Evolutionary conservation across 2,113 vertebrate species (phyloP).

Genomic region (Astur gentilis): DNA sequence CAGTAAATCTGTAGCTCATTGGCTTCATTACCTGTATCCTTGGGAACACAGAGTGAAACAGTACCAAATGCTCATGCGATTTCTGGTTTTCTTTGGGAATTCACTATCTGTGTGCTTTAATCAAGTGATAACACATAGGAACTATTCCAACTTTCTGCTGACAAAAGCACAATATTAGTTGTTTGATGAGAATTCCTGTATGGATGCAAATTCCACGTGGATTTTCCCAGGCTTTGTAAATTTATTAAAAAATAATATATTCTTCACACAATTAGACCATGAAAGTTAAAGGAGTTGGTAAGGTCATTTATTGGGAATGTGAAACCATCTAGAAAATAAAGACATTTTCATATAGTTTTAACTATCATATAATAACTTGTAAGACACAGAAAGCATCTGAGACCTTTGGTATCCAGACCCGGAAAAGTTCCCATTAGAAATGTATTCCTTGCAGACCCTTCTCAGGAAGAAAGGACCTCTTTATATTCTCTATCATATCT

Average conservation of each 20-base stretch:
- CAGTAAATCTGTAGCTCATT: not conserved
- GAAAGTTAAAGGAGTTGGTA: not conserved
- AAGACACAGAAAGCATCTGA: not conserved
- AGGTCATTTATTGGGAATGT: not conserved
- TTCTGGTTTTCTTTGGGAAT: constrained; percentile 4
- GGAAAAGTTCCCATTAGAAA: not conserved
- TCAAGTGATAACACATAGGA: constrained; percentile 36
- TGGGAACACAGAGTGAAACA: not conserved
- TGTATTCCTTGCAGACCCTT: not conserved
- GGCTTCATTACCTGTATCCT: not conserved
- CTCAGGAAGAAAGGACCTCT: not conserved
- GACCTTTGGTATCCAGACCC: not conserved
- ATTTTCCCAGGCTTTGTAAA: constrained; percentile 37
- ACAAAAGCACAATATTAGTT: constrained; percentile 5
- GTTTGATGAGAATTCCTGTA: constrained; percentile 8
- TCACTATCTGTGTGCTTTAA: constrained; percentile 20
- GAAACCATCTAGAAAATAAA: not conserved
- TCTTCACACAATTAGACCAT: constrained; percentile 1
- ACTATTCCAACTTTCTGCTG: not conserved
- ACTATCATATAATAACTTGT: not conserved
- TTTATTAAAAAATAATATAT: constrained; percentile 29
- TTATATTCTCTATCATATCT: not conserved
- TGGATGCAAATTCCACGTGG: constrained; percentile 19
- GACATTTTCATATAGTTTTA: not conserved
- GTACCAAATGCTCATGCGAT: not conserved